Evolutionary conservation across 2,113 vertebrate species (phyloP), one percentile per base, ranked within the genome.

Genomic region (Callipepla californica): DNA sequence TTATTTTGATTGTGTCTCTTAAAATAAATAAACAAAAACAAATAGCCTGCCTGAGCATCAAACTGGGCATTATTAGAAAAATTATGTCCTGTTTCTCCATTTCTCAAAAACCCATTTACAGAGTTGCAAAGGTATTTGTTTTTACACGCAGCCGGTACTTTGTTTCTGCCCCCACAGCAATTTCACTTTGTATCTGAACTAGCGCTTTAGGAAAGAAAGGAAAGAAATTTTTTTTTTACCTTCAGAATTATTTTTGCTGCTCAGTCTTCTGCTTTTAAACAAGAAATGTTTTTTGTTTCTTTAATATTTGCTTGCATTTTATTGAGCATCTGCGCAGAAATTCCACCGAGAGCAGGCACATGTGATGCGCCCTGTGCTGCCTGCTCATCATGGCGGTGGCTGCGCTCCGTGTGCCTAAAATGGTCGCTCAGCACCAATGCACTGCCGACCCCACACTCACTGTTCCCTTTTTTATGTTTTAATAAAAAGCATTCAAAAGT

Each of bases 1-100:
- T 80, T 90, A 87, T 80, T 95, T 94, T 94, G 85, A 95, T 93
- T 38, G 80, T 55, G 63, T 74, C 68, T 85, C 45, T 77, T 62
- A 40, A 40, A 40, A 40, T 40, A 40, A 40, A 40, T 67, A 42
- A 69, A 93, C 40, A 78, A 53, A 62, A 42, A 58, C 78, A 84
- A 95, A 92, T 82, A 62, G 34, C 48, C 59, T 77, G 89, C 42
- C 79, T 94, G 85, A 93, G 87, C 74, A 74, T 87, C 92, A 82
- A 58, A 87, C 34, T 34, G 78, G 63, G 90, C 93, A 91, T 45
- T 90, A 55, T 32, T 85, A 81, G 58, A 90, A 42, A 34, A 91
- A 73, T 47, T 36, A 53, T 26, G 25, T 32, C 13, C 40, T 55
- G 34, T 75, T 85, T 67, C 36, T 80, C 75, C 11, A 32, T 75